These are phyloP conservation scores for Corapipo altera DNA, from an alignment of 2,113 vertebrate genomes.

Conservation along the genomic window DNA sequence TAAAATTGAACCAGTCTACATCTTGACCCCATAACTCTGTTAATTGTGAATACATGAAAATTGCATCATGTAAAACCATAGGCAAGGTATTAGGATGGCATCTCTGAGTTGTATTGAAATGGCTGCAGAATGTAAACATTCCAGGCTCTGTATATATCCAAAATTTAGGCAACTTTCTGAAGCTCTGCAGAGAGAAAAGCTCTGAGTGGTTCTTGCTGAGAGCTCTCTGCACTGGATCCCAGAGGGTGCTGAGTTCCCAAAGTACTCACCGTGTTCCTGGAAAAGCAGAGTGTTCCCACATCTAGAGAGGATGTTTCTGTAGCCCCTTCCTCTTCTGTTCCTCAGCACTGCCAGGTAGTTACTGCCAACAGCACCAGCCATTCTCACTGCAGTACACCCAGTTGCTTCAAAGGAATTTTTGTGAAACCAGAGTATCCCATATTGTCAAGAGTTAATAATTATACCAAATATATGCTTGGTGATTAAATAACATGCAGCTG, in stretches of 20 bases:
- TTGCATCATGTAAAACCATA: not conserved
- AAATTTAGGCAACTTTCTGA: not conserved
- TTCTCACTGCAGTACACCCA: not conserved
- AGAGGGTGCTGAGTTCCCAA: not conserved
- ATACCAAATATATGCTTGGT: constrained; percentile 24
- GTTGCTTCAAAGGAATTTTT: not conserved
- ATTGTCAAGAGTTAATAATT: constrained; percentile 26
- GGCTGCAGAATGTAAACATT: not conserved
- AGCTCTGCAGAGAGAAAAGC: not conserved
- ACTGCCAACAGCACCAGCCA: not conserved
- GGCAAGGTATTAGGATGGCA: not conserved
- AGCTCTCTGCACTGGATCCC: not conserved
- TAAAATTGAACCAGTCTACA: not conserved
- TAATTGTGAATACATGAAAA: not conserved
- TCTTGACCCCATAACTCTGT: not conserved
- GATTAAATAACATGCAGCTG: constrained; percentile 30
- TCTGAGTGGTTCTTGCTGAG: not conserved
- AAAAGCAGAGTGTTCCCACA: not conserved
- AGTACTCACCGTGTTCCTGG: not conserved
- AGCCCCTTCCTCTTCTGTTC: not conserved
- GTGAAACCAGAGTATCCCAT: not conserved
- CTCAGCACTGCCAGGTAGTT: not conserved
- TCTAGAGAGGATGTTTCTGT: not conserved
- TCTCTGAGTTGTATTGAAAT: not conserved
- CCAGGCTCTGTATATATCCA: not conserved